Evolutionary conservation across 2,888 invertebrate genomes (phyloP), one percentile per base, ranked within the genome.

Genomic region (Prosopocoilus inquinatus): DNA sequence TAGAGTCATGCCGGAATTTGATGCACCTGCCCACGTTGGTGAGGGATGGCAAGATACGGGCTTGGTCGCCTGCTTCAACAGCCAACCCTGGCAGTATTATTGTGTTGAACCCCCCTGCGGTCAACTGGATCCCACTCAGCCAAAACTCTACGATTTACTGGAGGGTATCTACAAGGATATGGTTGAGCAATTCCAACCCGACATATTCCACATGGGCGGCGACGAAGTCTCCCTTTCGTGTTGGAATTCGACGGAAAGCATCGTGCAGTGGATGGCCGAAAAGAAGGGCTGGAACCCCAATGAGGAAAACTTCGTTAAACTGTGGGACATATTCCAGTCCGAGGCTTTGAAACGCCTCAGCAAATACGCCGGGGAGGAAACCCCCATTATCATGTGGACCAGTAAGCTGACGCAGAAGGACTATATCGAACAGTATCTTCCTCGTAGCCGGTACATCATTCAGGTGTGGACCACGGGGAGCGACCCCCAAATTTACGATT

Each of bases 11-110:
- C 95, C 95, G 0, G 96, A 96, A 79, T 90, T 94, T 69, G 94
- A 95, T 75, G 91, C 91, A 50, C 95, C 95, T 0, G 92, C 93
- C 55, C 94, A 94, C 72, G 91, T 91, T n/a, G 91, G 91, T 44
- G 90, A 90, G 72, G 91, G 91, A 13, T 91, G 90, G 91, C 90
- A 91, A 75, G 82, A 83, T 59, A 84, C 83, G 46, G 81, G 79
- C 50, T 81, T 86, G 66, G 84, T 86, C 1, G 84, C 84, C 11
- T 87, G 87, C 74, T 85, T 86, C 65, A 85, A 86, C 77, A 84
- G 84, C 9, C 85, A 90, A 61, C 90, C 90, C 0, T 92, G 91
- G 90, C 80, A 87, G 2, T 74, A 79, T 0, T 83, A 79, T 58
- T 93, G 92, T 70, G 82, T 89, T 50, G 87, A 91, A 70, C 91